Percentiles rank a stretch among this genome's conserved stretches.
These are phyloP conservation scores for Drosophila yooni DNA, from an alignment of 2,888 invertebrate genomes.

Conservation along the genomic window DNA sequence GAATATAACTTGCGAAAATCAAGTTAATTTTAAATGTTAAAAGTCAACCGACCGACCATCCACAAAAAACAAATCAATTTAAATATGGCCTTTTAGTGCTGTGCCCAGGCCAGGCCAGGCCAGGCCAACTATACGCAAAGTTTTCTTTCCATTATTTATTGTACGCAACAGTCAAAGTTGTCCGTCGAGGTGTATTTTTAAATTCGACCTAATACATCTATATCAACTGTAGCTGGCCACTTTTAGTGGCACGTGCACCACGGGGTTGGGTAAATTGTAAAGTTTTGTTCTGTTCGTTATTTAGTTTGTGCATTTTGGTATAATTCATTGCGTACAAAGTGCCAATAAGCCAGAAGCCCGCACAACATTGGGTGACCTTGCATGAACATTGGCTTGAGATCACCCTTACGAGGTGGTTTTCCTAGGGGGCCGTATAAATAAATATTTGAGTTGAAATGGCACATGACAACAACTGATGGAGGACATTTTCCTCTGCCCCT, in stretches of 20 bases:
- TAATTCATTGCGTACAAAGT: conserved; percentile 1
- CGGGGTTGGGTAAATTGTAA: conserved; percentile 10
- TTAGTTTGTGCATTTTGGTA: background rate
- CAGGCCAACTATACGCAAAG: background rate
- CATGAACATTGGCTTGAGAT: conserved; percentile 13
- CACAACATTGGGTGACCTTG: conserved; percentile 34
- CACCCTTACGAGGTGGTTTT: conserved; percentile 10
- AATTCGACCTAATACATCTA: background rate
- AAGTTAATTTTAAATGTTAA: background rate
- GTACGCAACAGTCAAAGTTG: conserved; percentile 1
- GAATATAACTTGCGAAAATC: background rate
- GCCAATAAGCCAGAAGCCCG: conserved; percentile 18
- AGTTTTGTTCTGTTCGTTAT: conserved; percentile 11
- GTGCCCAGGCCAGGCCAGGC: too few relatives aligned
- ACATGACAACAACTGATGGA: conserved; percentile 42
- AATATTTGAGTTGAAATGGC: conserved; percentile 43
- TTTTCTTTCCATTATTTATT: conserved; percentile 7
- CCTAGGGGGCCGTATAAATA: conserved; percentile 24
- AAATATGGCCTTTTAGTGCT: conserved; percentile 3
- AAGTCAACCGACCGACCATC: background rate
- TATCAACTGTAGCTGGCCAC: background rate
- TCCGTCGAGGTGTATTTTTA: conserved; percentile 4
- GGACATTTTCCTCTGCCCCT: conserved; percentile 12
- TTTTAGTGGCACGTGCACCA: conserved; percentile 6
- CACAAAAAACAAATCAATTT: background rate